phyloP scores from a whole-genome alignment of 2,113 vertebrate species.

The Clinocottus analis region DNA sequence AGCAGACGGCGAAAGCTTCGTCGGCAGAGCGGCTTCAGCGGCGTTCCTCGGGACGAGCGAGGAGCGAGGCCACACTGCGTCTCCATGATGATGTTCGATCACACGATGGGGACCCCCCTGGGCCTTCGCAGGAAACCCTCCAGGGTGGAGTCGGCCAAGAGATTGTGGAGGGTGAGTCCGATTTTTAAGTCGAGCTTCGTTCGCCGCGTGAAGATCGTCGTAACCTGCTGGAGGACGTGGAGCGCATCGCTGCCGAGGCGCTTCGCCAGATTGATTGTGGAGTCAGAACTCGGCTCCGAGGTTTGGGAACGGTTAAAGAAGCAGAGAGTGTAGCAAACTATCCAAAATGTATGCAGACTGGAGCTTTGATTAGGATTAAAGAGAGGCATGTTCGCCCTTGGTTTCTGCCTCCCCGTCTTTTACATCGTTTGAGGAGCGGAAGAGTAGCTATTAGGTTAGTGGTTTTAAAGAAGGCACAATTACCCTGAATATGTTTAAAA shows the following conservation, averaged over 20 bases:
- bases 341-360: neutral
- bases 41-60: neutral
- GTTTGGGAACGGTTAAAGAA: neutral
- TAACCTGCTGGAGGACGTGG: slow-evolving; percentile 20
- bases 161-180: slow-evolving; percentile 90
- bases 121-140: slow-evolving; percentile 85
- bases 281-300: neutral
- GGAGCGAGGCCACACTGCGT: neutral
- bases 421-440: neutral
- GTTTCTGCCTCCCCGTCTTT: slow-evolving; percentile 4
- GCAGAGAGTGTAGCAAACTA: neutral
- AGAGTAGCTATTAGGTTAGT: neutral
- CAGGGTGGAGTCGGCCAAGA: slow-evolving; percentile 88
- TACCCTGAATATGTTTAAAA: slow-evolving; percentile 31
- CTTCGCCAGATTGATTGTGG: neutral
- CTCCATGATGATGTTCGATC: slow-evolving; percentile 73
- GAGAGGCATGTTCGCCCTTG: neutral
- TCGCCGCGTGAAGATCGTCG: slow-evolving; percentile 5
- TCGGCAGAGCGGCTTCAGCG: slow-evolving; percentile 23
- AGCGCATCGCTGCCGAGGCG: slow-evolving; percentile 21
- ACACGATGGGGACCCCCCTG: slow-evolving; percentile 60
- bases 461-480: slow-evolving; percentile 11
- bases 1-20: slow-evolving; percentile 27
- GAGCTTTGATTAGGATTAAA: neutral
- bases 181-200: slow-evolving; percentile 18